A percentile compares a stretch with the other conserved stretches of the same genome.
phyloP scores from a whole-genome alignment of 2,888 invertebrate species.

The Dysmachus trigonus region DNA sequence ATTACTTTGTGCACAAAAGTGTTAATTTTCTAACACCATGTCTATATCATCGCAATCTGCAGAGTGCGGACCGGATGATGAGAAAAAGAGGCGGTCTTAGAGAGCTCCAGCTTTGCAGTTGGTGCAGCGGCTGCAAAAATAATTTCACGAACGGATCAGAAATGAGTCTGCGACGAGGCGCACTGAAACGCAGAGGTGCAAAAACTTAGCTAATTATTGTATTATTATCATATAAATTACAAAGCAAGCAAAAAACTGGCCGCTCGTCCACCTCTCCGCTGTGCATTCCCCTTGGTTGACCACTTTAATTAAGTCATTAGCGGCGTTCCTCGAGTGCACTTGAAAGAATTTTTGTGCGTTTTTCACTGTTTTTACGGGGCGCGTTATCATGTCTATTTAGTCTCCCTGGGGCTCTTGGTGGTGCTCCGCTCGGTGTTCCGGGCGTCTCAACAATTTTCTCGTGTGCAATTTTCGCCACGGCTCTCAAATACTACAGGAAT shows the following conservation, averaged over 20 bases:
- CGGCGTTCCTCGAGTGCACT: conserved; percentile 51
- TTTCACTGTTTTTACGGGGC: neutral
- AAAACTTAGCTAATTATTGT: conserved; percentile 49
- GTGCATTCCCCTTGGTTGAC: conserved; percentile 49
- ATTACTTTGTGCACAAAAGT: neutral
- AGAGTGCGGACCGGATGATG: neutral
- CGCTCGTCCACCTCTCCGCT: neutral
- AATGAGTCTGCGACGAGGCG: neutral
- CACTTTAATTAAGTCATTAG: conserved; percentile 52
- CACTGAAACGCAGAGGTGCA: neutral
- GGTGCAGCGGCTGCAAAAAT: neutral
- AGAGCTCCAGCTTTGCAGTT: neutral
- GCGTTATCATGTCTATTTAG: conserved; percentile 11
- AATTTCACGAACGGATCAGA: neutral
- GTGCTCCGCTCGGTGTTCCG: neutral
- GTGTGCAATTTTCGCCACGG: neutral
- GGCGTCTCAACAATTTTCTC: conserved; percentile 7
- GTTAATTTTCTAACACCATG: neutral
- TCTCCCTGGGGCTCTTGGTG: neutral
- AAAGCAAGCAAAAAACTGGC: conserved; percentile 46
- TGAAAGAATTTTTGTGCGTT: conserved; percentile 45
- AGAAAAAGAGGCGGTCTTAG: neutral
- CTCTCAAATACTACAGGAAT: conserved; percentile 12
- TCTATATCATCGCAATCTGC: neutral
- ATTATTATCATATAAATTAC: conserved; percentile 51